These are phyloP conservation scores for Chaetodon trifasciatus DNA, from an alignment of 2,797 vertebrate genomes.

Conservation along the genomic window DNA sequence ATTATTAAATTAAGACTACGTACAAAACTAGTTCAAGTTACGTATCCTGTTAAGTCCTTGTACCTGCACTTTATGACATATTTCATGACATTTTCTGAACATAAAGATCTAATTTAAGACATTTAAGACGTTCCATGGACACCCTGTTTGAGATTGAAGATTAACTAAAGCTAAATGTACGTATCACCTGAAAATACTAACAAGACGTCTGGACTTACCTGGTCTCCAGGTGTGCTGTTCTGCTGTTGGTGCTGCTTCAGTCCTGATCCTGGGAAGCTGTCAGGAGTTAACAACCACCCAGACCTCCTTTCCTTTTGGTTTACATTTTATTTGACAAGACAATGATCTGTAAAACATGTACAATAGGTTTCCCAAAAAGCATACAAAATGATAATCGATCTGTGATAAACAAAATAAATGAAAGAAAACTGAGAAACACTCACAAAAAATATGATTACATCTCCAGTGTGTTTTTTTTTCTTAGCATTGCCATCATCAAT, in stretches of 20 bases:
- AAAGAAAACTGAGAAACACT: conserved; percentile 31
- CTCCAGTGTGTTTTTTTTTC: conserved; percentile 60
- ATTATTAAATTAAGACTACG: too few relatives aligned
- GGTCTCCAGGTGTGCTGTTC: not conserved
- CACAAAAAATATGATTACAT: conserved; percentile 59
- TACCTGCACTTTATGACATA: too few relatives aligned
- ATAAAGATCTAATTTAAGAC: not conserved
- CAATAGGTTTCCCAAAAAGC: conserved; percentile 77
- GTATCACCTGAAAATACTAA: not conserved
- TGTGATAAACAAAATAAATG: conserved; percentile 48
- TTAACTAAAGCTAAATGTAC: not conserved
- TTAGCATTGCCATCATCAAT: conserved; percentile 42
- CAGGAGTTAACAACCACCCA: conserved; percentile 24
- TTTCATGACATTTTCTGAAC: not conserved
- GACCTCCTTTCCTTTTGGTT: conserved; percentile 46
- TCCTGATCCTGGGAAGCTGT: not conserved
- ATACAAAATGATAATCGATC: conserved; percentile 73
- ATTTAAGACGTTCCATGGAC: not conserved
- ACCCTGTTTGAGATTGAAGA: not conserved
- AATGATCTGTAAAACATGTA: conserved; percentile 85
- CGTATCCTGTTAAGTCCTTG: too few relatives aligned
- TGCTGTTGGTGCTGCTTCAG: not conserved
- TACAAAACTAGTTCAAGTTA: too few relatives aligned
- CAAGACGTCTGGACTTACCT: not conserved
- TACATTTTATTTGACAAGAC: conserved; percentile 87